Evolutionary conservation across 2,888 invertebrate genomes (phyloP).

Genomic region (Ceratothoa steindachneri): DNA sequence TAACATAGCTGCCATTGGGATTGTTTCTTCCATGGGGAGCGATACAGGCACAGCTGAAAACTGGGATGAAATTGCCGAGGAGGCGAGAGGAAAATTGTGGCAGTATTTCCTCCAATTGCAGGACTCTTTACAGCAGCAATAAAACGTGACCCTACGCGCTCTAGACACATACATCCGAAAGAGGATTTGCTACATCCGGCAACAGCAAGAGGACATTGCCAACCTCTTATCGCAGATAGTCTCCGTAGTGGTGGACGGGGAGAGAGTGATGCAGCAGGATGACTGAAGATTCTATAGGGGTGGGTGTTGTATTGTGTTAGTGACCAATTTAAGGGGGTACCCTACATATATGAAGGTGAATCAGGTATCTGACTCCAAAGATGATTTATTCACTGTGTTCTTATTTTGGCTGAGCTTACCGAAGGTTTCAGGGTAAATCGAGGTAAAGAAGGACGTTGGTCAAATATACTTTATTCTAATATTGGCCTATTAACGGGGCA

Average conservation of each 20-base stretch:
- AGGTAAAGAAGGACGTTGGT: too few relatives aligned
- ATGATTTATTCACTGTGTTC: too few relatives aligned
- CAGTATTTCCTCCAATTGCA: conserved; percentile 58
- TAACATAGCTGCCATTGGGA: neutral
- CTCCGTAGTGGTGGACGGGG: conserved; percentile 59
- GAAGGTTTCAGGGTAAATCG: too few relatives aligned
- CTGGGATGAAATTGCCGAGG: conserved; percentile 54
- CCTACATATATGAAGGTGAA: too few relatives aligned
- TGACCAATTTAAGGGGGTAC: too few relatives aligned
- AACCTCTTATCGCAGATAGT: conserved; percentile 58
- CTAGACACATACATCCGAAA: conserved; percentile 59
- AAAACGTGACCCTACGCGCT: conserved; percentile 58
- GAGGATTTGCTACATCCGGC: conserved; percentile 57
- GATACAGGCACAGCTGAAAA: conserved; percentile 28
- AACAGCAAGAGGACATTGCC: conserved; percentile 59
- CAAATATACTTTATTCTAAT: too few relatives aligned
- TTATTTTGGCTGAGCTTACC: too few relatives aligned
- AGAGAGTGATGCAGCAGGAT: conserved; percentile 58
- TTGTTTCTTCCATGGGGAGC: neutral
- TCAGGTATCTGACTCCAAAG: too few relatives aligned
- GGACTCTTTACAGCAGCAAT: conserved; percentile 57
- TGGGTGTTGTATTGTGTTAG: too few relatives aligned
- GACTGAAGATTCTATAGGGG: conserved; percentile 58
- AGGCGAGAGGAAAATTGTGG: conserved; percentile 55
- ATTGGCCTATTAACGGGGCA: too few relatives aligned